Evolutionary conservation across 2,888 invertebrate genomes (phyloP).

Genomic region (Macrophya annulata): DNA sequence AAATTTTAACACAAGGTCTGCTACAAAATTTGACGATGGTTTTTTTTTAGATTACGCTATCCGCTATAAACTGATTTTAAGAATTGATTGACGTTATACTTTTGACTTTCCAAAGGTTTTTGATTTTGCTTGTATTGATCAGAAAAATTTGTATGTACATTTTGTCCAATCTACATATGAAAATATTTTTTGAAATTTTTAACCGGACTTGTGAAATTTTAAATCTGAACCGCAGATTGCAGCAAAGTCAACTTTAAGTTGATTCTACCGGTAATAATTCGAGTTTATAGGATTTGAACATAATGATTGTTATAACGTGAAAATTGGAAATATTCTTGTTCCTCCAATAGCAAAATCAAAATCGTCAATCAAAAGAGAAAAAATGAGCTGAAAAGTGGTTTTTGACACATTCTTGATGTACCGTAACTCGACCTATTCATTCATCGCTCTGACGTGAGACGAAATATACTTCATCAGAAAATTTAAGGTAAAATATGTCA

Average conservation of each 20-base stretch:
- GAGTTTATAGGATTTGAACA: not conserved
- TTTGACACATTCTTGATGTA: slow-evolving; percentile 19
- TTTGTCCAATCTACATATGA: not conserved
- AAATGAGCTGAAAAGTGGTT: not conserved
- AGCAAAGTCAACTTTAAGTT: not conserved
- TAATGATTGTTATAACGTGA: not conserved
- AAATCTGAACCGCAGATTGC: not conserved
- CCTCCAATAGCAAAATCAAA: not conserved
- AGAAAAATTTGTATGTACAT: not conserved
- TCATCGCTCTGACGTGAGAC: not conserved
- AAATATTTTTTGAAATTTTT: not conserved
- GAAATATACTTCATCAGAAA: not conserved
- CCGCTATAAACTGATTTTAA: not conserved
- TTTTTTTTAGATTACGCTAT: not conserved
- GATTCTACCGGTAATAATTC: not conserved
- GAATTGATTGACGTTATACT: not conserved
- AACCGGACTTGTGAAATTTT: not conserved
- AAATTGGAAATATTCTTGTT: not conserved
- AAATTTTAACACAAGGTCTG: not conserved
- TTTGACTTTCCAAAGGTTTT: not conserved
- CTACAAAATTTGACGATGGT: not conserved
- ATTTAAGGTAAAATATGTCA: not conserved
- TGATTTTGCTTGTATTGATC: not conserved
- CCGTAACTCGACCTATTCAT: not conserved
- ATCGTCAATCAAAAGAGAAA: not conserved